phyloP scores from a whole-genome alignment of 2,888 invertebrate genomes.

The Arenicola marina region DNA sequence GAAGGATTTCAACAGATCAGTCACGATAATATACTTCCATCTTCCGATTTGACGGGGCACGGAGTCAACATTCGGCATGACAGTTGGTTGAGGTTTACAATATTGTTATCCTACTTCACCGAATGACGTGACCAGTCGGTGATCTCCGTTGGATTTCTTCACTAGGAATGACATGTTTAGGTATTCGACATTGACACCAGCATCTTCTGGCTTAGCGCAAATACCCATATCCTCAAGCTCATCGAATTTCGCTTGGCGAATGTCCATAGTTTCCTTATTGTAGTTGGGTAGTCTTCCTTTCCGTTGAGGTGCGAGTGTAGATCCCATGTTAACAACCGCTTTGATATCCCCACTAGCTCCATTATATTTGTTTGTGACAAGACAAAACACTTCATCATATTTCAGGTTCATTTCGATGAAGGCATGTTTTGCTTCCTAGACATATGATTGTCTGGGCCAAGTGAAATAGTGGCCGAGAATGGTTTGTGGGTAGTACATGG shows the following conservation, averaged over 20 bases:
- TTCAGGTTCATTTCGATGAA: background rate
- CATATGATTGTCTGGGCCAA: slow-evolving; percentile 3
- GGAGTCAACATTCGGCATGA: slow-evolving; percentile 19
- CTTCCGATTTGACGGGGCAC: slow-evolving; percentile 27
- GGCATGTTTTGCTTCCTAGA: background rate
- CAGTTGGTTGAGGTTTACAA: slow-evolving; percentile 3
- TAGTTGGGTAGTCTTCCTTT: slow-evolving; percentile 11
- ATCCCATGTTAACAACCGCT: slow-evolving; percentile 11
- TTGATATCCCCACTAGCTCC: slow-evolving; percentile 8
- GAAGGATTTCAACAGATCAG: slow-evolving; percentile 34
- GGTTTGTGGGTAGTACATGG: background rate
- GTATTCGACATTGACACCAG: background rate
- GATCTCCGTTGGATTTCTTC: slow-evolving; percentile 6
- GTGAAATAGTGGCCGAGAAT: background rate
- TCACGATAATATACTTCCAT: slow-evolving; percentile 35
- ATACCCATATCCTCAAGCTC: slow-evolving; percentile 9
- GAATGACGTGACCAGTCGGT: slow-evolving; percentile 9
- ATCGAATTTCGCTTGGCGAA: slow-evolving; percentile 8
- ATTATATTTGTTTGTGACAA: background rate
- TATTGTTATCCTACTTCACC: slow-evolving; percentile 9
- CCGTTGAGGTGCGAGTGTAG: slow-evolving; percentile 9
- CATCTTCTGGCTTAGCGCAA: slow-evolving; percentile 10
- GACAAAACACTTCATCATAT: slow-evolving; percentile 9
- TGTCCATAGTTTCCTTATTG: background rate
- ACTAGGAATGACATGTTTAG: slow-evolving; percentile 11